These are phyloP conservation scores for Cydia amplana DNA, from an alignment of 1,140 invertebrate genomes.

Conservation along the genomic window DNA sequence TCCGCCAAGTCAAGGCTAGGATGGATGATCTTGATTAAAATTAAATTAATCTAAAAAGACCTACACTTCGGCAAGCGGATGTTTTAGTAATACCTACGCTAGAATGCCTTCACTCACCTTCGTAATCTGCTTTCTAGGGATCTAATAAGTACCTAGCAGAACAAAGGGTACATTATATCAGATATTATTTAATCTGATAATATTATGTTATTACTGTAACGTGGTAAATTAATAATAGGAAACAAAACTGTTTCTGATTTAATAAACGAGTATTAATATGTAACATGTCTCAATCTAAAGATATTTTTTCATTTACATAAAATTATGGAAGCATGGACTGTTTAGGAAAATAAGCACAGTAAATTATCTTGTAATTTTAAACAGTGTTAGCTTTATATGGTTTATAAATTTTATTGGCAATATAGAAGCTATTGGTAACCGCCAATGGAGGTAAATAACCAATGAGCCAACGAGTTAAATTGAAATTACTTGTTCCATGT, in stretches of 20 bases:
- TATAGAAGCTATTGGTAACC: not conserved
- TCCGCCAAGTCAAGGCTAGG: conserved; percentile 45
- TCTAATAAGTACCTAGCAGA: not conserved
- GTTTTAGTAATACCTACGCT: conserved; percentile 29
- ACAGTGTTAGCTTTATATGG: conserved; percentile 12
- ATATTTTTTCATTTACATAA: not conserved
- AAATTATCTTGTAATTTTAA: conserved; percentile 15
- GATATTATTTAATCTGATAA: no score
- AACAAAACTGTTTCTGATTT: not conserved
- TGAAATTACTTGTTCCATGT: not conserved
- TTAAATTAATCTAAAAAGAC: conserved; percentile 41
- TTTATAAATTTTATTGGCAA: not conserved
- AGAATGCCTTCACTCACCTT: not conserved
- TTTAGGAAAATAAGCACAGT: conserved; percentile 15
- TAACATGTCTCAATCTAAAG: no score
- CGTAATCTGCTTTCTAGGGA: conserved; percentile 10
- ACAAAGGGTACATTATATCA: not conserved
- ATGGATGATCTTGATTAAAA: conserved; percentile 46
- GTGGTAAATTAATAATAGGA: not conserved
- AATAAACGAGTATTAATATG: no score
- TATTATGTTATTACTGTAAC: no score
- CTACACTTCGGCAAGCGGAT: conserved; percentile 27
- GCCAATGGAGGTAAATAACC: not conserved
- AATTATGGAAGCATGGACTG: not conserved
- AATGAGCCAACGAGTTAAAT: not conserved